Conservation (phyloP, 2,888 invertebrate species). For the Polydrusus pterygomalis region DNA sequence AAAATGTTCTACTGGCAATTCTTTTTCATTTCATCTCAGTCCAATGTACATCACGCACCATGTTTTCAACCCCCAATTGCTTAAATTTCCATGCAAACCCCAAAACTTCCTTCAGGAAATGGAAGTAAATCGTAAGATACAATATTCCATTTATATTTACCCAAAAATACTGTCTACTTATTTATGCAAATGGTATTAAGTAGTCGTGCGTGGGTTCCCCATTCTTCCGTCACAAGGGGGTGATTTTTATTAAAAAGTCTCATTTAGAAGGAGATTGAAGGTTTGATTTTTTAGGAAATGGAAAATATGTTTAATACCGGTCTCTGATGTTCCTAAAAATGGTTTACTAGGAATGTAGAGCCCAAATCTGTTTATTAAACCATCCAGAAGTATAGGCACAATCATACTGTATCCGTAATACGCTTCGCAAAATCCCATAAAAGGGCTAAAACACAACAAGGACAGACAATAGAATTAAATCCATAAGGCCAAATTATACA, state of each 20-base stretch:
- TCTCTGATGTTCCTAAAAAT: too few relatives aligned
- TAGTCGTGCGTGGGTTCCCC: slow-evolving; percentile 49
- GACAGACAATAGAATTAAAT: slow-evolving; percentile 10
- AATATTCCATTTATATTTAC: slow-evolving; percentile 51
- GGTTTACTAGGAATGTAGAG: too few relatives aligned
- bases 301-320: background rate
- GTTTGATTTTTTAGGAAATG: slow-evolving; percentile 1
- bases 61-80: background rate
- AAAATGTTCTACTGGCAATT: too few relatives aligned
- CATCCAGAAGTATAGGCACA: too few relatives aligned
- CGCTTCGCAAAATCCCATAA: too few relatives aligned
- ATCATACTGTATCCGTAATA: too few relatives aligned
- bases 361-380: too few relatives aligned
- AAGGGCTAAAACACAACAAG: background rate
- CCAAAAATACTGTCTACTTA: slow-evolving; percentile 51
- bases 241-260: slow-evolving; percentile 39
- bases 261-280: slow-evolving; percentile 40
- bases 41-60: background rate
- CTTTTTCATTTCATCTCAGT: too few relatives aligned
- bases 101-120: slow-evolving; percentile 38
- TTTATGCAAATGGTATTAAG: slow-evolving; percentile 54
- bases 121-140: slow-evolving; percentile 43
- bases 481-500: slow-evolving; percentile 36
- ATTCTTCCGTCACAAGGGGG: slow-evolving; percentile 37
- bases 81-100: slow-evolving; percentile 30